Evolutionary conservation across 1,140 invertebrate genomes (phyloP).

Genomic region (Saccostrea glomerata): DNA sequence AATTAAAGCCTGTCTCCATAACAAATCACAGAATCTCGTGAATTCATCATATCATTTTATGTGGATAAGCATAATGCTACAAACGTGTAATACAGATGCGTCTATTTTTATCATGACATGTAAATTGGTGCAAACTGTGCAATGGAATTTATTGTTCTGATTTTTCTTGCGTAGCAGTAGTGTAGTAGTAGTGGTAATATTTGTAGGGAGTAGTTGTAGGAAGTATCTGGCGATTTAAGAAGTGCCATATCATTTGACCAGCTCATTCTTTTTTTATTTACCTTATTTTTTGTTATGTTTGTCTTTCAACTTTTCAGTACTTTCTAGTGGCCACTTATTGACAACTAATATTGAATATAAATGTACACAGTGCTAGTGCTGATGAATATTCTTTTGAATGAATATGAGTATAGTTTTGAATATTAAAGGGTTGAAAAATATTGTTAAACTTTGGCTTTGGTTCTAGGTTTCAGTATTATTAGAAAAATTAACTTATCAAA

Average conservation of each 20-base stretch:
- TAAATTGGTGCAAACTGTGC: not conserved
- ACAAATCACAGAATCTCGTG: conserved; percentile 5
- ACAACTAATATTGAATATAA: not conserved
- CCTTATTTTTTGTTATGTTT: not conserved
- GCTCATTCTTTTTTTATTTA: not conserved
- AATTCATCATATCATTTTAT: not conserved
- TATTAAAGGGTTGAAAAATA: too few species aligned
- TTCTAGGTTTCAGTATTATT: too few species aligned
- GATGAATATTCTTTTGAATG: too few species aligned
- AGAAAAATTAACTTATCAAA: too few species aligned
- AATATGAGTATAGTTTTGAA: too few species aligned
- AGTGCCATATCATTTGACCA: conserved; percentile 4
- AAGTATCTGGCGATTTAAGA: not conserved
- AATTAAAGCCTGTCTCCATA: not conserved
- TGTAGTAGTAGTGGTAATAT: not conserved
- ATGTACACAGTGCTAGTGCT: not conserved
- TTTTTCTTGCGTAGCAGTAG: too few species aligned
- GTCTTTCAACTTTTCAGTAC: not conserved
- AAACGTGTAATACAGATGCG: not conserved
- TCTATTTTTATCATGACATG: not conserved
- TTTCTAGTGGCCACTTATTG: not conserved
- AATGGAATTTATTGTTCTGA: not conserved
- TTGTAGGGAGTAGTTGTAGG: not conserved
- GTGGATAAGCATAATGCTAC: not conserved
- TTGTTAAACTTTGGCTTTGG: too few species aligned